Percentiles rank a stretch among this genome's conserved stretches.
These are phyloP conservation scores for Trichogramma dendrolimi DNA, from an alignment of 2,888 invertebrate genomes.

Conservation along the genomic window DNA sequence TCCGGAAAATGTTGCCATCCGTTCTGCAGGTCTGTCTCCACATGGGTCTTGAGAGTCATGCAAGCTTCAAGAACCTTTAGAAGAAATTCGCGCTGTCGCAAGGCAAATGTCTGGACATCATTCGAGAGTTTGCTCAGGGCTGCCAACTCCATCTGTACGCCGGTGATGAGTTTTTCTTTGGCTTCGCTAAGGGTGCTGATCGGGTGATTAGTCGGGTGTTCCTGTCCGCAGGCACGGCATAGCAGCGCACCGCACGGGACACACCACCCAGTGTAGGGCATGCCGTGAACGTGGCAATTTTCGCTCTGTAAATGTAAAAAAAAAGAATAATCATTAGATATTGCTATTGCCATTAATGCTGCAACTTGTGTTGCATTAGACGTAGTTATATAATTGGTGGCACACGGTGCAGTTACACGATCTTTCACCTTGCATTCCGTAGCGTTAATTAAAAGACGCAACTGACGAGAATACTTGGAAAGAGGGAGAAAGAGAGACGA, in stretches of 20 bases:
- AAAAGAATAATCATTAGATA: background rate
- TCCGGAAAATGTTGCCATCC: slow-evolving; percentile 64
- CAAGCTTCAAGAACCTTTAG: slow-evolving; percentile 71
- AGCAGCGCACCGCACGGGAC: slow-evolving; percentile 62
- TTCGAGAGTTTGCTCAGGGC: slow-evolving; percentile 67
- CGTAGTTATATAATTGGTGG: background rate
- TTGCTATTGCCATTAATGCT: background rate
- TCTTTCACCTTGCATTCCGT: no score
- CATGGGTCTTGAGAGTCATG: slow-evolving; percentile 69
- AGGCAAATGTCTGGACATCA: slow-evolving; percentile 67
- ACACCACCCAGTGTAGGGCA: slow-evolving; percentile 71
- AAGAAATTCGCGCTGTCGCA: slow-evolving; percentile 69
- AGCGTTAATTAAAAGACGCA: no score
- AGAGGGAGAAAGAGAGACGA: no score
- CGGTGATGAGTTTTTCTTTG: slow-evolving; percentile 63
- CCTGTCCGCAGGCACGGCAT: slow-evolving; percentile 66
- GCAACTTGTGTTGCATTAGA: background rate
- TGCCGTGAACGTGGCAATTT: slow-evolving; percentile 69
- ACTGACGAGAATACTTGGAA: no score
- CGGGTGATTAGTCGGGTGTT: slow-evolving; percentile 62
- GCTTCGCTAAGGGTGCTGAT: slow-evolving; percentile 66
- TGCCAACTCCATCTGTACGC: slow-evolving; percentile 63
- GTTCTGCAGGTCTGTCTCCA: slow-evolving; percentile 69
- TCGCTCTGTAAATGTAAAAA: slow-evolving; percentile 50
- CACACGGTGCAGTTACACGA: no score